Evolutionary conservation across 2,113 vertebrate species (phyloP).

Genomic region (Neotragus pygmaeus): DNA sequence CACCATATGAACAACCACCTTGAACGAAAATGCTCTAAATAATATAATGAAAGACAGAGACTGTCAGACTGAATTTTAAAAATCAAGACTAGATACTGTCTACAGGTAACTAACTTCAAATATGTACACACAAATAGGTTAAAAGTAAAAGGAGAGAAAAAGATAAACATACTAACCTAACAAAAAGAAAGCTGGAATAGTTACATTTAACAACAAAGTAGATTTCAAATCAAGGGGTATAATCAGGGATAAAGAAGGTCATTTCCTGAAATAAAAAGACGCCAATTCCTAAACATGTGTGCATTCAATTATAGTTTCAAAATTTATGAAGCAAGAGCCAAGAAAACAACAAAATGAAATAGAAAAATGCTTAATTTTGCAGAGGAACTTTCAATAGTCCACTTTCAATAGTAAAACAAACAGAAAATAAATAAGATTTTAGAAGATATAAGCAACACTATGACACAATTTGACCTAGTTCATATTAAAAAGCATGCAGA

Average conservation of each 20-base stretch:
- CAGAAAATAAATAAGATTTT: background rate
- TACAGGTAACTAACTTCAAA: background rate
- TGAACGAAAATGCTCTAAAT: background rate
- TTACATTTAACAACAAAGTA: background rate
- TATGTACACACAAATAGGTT: background rate
- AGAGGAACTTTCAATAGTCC: background rate
- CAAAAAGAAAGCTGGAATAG: background rate
- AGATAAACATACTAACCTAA: background rate
- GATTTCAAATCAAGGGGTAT: background rate
- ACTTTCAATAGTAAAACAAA: background rate
- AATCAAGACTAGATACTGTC: background rate
- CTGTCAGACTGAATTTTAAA: background rate
- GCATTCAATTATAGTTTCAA: background rate
- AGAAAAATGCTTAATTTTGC: background rate
- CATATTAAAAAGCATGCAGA: background rate
- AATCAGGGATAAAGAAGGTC: background rate
- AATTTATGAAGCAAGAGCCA: background rate
- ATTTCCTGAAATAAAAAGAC: background rate
- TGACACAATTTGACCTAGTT: background rate
- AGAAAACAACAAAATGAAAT: background rate
- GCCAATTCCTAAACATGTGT: background rate
- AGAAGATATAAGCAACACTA: background rate
- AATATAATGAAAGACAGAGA: background rate
- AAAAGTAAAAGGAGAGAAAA: background rate
- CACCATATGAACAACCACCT: background rate